Evolutionary conservation across 2,797 vertebrate species (phyloP), one percentile per base, ranked within the genome.

Genomic region (Semaprochilodus insignis): DNA sequence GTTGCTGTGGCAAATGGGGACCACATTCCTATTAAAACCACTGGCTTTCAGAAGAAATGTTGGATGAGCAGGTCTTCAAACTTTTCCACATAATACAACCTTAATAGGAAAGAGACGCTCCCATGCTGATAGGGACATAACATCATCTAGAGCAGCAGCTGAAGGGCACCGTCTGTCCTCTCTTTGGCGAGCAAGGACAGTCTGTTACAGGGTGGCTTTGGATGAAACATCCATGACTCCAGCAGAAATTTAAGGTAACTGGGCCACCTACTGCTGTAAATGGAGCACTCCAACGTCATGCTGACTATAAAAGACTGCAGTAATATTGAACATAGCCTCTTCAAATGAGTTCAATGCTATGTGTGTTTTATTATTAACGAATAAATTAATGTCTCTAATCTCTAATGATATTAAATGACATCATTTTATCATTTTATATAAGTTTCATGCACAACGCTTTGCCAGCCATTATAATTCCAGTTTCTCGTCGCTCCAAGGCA

Each of bases 341-440:
- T 15, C 15, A 52, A 51, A 14, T 21, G 13, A 7, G 3, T 54
- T 34, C 66, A 77, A 15, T 60, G 2, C 3, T 19, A 57, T 8
- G 19, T 8, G 0, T 27, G 57, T 14, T 57, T 8, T 10, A 23
- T 91, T 86, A 93, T 87, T 94, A 92, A 1, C 93, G 92, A 25
- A 91, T 91, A 89, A 95, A 93, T 87, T 92, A 34, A 67, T 67
- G 31, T 1, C 44, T 48, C 2, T 11, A 0, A 67, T 0, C 31
- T 21, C 17, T 40, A 13, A 11, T 10, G 0, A 40, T 21, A 62
- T 62, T 31, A 31, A 4, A 19, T 55, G 52, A 66, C 31, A 36
- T 67, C 3, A 67, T 40, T 36, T 21, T 19, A 36, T 67, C 3
- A 67, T 40, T 36, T 21, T 19, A 23, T 13, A 25, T 23, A 48